Percentiles rank a stretch among this genome's conserved stretches.
Evolutionary conservation across 1,140 invertebrate genomes (phyloP).

Genomic region (Bradysia coprophila): DNA sequence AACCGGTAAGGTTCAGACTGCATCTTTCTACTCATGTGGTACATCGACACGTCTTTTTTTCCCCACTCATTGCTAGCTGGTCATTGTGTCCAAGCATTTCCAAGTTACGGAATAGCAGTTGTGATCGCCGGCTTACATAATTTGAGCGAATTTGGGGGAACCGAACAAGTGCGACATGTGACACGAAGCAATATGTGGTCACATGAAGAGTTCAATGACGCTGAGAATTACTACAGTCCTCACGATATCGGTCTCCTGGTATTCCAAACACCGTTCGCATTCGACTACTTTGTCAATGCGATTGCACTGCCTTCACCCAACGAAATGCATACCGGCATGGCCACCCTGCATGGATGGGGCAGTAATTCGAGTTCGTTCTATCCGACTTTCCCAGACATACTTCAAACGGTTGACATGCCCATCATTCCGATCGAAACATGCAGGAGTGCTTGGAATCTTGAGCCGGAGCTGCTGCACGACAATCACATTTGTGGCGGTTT

Average conservation of each 20-base stretch:
- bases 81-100: constrained; percentile 24
- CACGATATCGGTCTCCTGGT: constrained; percentile 18
- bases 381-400: constrained; percentile 16
- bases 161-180: constrained; percentile 12
- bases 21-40: too few species aligned
- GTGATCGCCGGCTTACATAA: constrained; percentile 14
- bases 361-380: constrained; percentile 10
- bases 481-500: constrained; percentile 31
- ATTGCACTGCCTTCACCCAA: constrained; percentile 11
- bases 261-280: constrained; percentile 13
- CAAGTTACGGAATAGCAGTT: constrained; percentile 5
- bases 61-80: too few species aligned
- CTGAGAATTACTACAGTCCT: constrained; percentile 15
- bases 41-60: too few species aligned
- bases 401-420: constrained; percentile 16
- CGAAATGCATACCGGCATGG: constrained; percentile 11
- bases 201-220: constrained; percentile 8
- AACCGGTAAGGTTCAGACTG: too few species aligned
- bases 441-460: too few species aligned
- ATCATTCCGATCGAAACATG: constrained; percentile 10
- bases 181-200: constrained; percentile 8
- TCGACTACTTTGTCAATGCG: constrained; percentile 10
- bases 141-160: constrained; percentile 8
- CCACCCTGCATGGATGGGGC: constrained; percentile 25
- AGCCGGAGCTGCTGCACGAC: constrained; percentile 7